These are phyloP conservation scores for Corythaeola cristata DNA, from an alignment of 2,113 vertebrate genomes.

Conservation along the genomic window DNA sequence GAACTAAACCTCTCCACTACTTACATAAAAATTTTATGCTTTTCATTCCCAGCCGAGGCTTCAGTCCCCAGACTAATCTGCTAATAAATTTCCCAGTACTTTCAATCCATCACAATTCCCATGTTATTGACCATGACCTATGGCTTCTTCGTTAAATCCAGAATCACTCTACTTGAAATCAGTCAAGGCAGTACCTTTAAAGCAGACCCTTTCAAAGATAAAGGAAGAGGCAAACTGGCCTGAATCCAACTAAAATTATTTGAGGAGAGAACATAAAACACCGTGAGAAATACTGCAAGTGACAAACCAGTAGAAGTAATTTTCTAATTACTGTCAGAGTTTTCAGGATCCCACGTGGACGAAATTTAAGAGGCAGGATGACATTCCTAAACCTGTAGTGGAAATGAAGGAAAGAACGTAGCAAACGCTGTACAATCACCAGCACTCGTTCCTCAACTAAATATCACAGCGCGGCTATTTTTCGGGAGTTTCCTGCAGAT, in stretches of 20 bases:
- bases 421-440: background rate
- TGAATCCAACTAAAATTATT: background rate
- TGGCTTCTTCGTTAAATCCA: background rate
- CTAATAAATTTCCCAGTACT: background rate
- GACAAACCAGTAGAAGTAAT: background rate
- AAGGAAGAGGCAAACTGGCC: background rate
- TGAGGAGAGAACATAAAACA: background rate
- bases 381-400: background rate
- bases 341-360: background rate
- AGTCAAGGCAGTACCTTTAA: background rate
- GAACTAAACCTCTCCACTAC: background rate
- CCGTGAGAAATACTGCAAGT: background rate
- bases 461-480: fast-evolving
- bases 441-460: background rate
- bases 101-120: background rate
- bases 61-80: background rate
- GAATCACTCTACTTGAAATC: background rate
- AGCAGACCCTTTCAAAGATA: background rate
- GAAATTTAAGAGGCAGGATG: background rate
- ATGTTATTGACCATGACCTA: background rate
- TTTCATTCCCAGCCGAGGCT: background rate
- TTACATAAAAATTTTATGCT: background rate
- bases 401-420: background rate
- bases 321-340: background rate
- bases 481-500: background rate